A percentile compares a stretch with the other conserved stretches of the same genome.
Conservation (phyloP, 2,113 vertebrate species). For the zebrafish (Danio rerio) region GRCz12tu NC_133193.1:9337001-9337500, state of each 20-base stretch:
- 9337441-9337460: too few relatives aligned
- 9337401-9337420: too few relatives aligned
- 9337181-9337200: slow-evolving; percentile 12
- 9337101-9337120: slow-evolving; percentile 42
- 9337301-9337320: too few relatives aligned
- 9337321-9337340: too few relatives aligned
- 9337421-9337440: too few relatives aligned
- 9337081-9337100: slow-evolving; percentile 40
- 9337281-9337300: not conserved
- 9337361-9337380: too few relatives aligned
- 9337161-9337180: slow-evolving; percentile 1
- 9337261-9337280: not conserved
- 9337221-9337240: not conserved
- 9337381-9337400: too few relatives aligned
- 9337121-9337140: slow-evolving; percentile 32
- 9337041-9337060: slow-evolving; percentile 50
- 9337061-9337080: slow-evolving; percentile 44
- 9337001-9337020: slow-evolving; percentile 30
- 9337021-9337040: slow-evolving; percentile 36
- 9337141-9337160: slow-evolving; percentile 38
- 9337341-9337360: too few relatives aligned
- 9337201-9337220: not conserved
- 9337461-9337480: too few relatives aligned
- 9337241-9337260: not conserved
- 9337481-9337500: too few relatives aligned